Evolutionary conservation across 2,888 invertebrate genomes (phyloP).

Genomic region (Drosophila histrio): DNA sequence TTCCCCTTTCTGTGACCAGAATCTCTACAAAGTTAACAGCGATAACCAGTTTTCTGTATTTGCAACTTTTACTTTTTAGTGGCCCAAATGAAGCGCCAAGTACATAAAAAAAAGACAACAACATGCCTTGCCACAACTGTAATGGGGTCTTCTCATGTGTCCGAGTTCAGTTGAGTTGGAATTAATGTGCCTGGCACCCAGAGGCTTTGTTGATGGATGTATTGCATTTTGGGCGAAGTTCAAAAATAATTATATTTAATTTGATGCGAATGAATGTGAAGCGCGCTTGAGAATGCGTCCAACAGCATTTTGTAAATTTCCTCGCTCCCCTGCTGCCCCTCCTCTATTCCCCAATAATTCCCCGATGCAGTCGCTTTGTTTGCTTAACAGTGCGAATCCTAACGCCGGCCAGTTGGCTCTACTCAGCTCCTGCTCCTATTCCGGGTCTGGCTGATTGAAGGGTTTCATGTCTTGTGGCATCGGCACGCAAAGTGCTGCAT

Average conservation of each 20-base stretch:
- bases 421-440: slow-evolving; percentile 3
- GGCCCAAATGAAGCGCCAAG: slow-evolving; percentile 37
- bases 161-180: not conserved
- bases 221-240: slow-evolving; percentile 48
- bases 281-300: slow-evolving; percentile 43
- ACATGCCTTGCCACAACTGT: slow-evolving; percentile 25
- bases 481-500: slow-evolving; percentile 77
- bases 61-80: slow-evolving; percentile 61
- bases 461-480: slow-evolving; percentile 67
- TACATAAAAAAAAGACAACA: slow-evolving; percentile 6
- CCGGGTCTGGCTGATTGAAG: slow-evolving; percentile 51
- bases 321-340: not conserved
- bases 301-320: slow-evolving; percentile 46
- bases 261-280: slow-evolving; percentile 66
- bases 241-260: slow-evolving; percentile 74
- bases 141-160: slow-evolving; percentile 12
- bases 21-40: slow-evolving; percentile 9
- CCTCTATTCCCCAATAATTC: not conserved
- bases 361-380: slow-evolving; percentile 49
- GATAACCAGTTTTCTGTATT: slow-evolving; percentile 47
- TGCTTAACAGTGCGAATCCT: slow-evolving; percentile 77
- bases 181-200: slow-evolving; percentile 19
- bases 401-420: slow-evolving; percentile 61
- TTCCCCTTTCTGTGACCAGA: not conserved
- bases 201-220: slow-evolving; percentile 46